These are phyloP conservation scores for Mallotus villosus DNA, from an alignment of 2,797 vertebrate genomes.

Conservation along the genomic window DNA sequence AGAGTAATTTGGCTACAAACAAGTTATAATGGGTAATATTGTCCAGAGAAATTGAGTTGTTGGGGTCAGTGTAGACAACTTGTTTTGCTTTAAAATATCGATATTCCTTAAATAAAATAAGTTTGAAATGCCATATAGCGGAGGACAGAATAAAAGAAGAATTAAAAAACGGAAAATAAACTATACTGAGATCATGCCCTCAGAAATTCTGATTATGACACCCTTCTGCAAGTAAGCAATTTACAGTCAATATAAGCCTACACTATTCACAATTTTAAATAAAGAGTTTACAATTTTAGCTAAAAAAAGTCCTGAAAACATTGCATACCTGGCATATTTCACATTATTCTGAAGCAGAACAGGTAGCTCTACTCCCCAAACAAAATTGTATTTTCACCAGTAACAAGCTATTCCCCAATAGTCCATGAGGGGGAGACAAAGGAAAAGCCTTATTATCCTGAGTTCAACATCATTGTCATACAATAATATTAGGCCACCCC, in stretches of 20 bases:
- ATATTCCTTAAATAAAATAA: not conserved
- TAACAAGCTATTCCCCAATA: not conserved
- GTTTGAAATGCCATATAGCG: not conserved
- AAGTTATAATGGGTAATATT: not conserved
- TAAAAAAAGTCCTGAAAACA: not conserved
- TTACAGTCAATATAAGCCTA: slow-evolving; percentile 18
- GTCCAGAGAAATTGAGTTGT: slow-evolving; percentile 1
- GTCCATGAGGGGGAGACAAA: slow-evolving; percentile 12
- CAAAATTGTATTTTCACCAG: not conserved
- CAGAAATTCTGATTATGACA: slow-evolving; percentile 15
- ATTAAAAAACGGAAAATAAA: not conserved
- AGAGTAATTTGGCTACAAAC: slow-evolving; percentile 33
- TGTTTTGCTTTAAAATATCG: slow-evolving; percentile 13
- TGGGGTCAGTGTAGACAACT: slow-evolving; percentile 43
- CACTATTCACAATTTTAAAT: slow-evolving; percentile 45
- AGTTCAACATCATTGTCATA: slow-evolving; percentile 60
- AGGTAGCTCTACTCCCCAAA: slow-evolving; percentile 8
- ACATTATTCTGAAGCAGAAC: slow-evolving; percentile 32
- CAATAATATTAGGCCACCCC: slow-evolving; percentile 40
- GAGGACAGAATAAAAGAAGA: not conserved
- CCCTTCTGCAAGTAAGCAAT: slow-evolving; percentile 23
- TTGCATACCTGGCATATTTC: slow-evolving; percentile 29
- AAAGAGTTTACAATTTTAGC: slow-evolving; percentile 34
- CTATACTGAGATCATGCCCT: slow-evolving; percentile 3
- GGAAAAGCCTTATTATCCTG: slow-evolving; percentile 63